Evolutionary conservation across 2,888 invertebrate genomes (phyloP).

Genomic region (Stenurella melanura): DNA sequence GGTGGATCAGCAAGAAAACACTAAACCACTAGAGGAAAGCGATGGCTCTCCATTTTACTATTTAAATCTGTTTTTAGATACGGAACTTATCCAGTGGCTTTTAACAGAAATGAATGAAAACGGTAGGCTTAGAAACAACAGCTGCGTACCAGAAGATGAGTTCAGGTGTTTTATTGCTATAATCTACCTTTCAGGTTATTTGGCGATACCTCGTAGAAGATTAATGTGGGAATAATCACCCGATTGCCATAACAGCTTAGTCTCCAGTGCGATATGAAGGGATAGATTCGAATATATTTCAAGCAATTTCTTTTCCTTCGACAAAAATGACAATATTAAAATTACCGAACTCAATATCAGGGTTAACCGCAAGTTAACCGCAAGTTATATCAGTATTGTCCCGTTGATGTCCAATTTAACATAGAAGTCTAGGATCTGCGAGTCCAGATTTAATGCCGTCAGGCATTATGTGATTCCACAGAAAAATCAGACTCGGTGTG

Average conservation of each 20-base stretch:
- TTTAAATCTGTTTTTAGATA: neutral
- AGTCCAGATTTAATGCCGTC: neutral
- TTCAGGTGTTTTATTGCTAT: neutral
- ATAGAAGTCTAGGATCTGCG: neutral
- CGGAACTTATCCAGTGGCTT: neutral
- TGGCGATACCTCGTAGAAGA: neutral
- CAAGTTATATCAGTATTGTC: neutral
- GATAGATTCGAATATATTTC: slow-evolving; percentile 14
- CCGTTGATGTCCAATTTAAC: neutral
- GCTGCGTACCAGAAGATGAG: neutral
- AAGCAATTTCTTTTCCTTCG: neutral
- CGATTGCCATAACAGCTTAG: neutral
- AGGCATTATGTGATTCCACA: slow-evolving; percentile 38
- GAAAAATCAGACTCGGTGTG: slow-evolving; percentile 39
- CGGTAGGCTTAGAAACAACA: neutral
- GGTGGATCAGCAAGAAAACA: neutral
- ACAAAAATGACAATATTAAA: neutral
- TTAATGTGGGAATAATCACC: neutral
- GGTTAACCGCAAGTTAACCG: neutral
- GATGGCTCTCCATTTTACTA: neutral
- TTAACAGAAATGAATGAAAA: slow-evolving; percentile 1
- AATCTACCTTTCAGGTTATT: neutral
- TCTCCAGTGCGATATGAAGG: neutral
- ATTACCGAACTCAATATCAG: neutral
- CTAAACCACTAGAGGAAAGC: neutral